A percentile compares a stretch with the other conserved stretches of the same genome.
Evolutionary conservation across 2,888 invertebrate species (phyloP).

Genomic region (Drosophila multiciliata): DNA sequence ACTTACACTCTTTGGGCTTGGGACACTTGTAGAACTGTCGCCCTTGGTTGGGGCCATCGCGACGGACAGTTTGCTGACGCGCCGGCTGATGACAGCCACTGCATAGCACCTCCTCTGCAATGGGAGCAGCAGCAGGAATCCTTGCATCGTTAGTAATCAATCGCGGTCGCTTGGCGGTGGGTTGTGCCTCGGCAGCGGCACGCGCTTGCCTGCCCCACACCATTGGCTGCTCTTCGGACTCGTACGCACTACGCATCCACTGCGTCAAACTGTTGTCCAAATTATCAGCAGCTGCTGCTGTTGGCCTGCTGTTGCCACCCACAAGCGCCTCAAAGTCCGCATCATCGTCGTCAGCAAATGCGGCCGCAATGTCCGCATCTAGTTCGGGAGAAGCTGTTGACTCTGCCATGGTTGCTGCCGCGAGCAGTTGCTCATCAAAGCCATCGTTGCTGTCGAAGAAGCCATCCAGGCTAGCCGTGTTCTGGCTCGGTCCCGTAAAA

Average conservation of each 20-base stretch:
- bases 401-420: conserved; percentile 51
- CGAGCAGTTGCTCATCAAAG: conserved; percentile 76
- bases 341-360: conserved; percentile 75
- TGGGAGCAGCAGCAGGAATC: background rate
- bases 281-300: background rate
- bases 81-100: conserved; percentile 80
- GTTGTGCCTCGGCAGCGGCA: conserved; percentile 34
- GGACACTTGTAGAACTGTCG: conserved; percentile 92
- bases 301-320: background rate
- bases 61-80: conserved; percentile 87
- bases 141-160: conserved; percentile 9
- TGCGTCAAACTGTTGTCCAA: conserved; percentile 49
- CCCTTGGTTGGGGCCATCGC: conserved; percentile 94
- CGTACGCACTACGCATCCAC: conserved; percentile 50
- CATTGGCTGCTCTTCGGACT: conserved; percentile 55
- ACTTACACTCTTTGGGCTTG: conserved; percentile 88
- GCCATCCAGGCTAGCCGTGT: conserved; percentile 46
- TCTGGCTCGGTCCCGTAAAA: conserved; percentile 45
- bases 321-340: conserved; percentile 67
- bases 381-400: conserved; percentile 16
- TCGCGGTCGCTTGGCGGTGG: conserved; percentile 39
- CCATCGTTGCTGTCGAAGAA: conserved; percentile 82
- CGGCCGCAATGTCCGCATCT: conserved; percentile 70
- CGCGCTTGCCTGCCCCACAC: conserved; percentile 61
- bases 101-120: conserved; percentile 61